Percentiles rank a stretch among this genome's conserved stretches.
Conservation (phyloP, 2,888 invertebrate genomes). For the Morpho helenor region DNA sequence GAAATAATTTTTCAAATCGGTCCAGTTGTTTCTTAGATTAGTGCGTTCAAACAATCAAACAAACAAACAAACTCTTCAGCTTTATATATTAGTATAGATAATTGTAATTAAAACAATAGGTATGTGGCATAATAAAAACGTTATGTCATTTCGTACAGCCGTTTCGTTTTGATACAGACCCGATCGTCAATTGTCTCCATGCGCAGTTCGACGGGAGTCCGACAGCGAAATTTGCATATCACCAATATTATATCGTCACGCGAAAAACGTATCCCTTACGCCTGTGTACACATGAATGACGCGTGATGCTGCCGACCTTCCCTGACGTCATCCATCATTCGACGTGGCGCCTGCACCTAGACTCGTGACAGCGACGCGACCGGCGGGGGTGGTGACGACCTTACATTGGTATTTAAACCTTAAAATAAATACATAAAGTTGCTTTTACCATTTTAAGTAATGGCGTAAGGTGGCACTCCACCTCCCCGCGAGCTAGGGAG, state of each 20-base stretch:
- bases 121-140: neutral
- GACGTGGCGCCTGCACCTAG: constrained; percentile 78
- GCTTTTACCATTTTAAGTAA: constrained; percentile 24
- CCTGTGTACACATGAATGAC: constrained; percentile 79
- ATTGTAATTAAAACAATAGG: no score
- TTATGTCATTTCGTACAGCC: constrained; percentile 4
- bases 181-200: constrained; percentile 29
- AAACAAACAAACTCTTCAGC: no score
- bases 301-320: constrained; percentile 78
- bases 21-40: no score
- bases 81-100: no score
- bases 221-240: constrained; percentile 74
- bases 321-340: constrained; percentile 79
- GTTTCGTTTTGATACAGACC: constrained; percentile 22
- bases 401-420: constrained; percentile 32
- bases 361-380: constrained; percentile 67
- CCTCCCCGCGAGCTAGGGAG: constrained; percentile 72
- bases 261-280: constrained; percentile 80
- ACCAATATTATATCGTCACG: constrained; percentile 78
- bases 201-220: constrained; percentile 52
- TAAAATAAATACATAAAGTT: constrained; percentile 30
- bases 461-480: constrained; percentile 61
- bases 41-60: no score
- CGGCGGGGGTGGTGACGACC: constrained; percentile 36
- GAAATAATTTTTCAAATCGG: no score